Base-by-base conservation (phyloP, 2,888 invertebrate species). In the Polydrusus pterygomalis region DNA sequence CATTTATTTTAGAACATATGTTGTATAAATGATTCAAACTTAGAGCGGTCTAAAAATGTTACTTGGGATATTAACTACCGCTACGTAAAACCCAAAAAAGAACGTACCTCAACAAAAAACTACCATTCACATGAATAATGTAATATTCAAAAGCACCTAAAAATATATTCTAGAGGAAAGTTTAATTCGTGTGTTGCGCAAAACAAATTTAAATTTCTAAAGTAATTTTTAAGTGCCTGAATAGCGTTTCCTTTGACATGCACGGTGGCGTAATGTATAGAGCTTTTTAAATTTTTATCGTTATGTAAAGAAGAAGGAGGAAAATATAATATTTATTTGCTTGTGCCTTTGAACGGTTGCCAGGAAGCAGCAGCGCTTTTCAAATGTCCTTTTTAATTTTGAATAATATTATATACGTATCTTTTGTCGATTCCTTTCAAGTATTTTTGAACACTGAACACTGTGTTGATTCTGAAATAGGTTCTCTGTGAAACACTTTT, bases 151-250 rank as follows among this genome's bases (percentile, higher is more conserved):
- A 30, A 54, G 6, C n/a, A 20, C 30, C 25, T 54, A 30, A 54
- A 47, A 64, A 64, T 30, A 64, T 62, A 56, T 70, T 64, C 71
- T 71, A 64, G 63, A 56, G 51, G 54, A 56, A 63, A 71, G 64
- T 71, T 43, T 49, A 62, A 62, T 70, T 62, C 56, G 54, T 47
- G 13, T 73, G 51, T 62, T 62, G 62, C 51, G 47, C 62, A 74
- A 73, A 62, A 68, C 67, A 67, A 74, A 68, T 74, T 68, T 74
- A 40, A 74, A 74, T 68, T 60, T 62, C 67, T 62, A 60, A 68
- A 74, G 54, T 74, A 68, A 68, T 74, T 74, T 73, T 74, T 74
- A 74, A 67, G 74, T 74, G 74, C 74, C 60, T 68, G 68, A 64
- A 68, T 68, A 30, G 73, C 40, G 17, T 25, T 54, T 54, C 49